Percentiles rank a stretch among this genome's conserved stretches.
phyloP scores from a whole-genome alignment of 2,113 vertebrate species.

The Rhadina sibilatrix region DNA sequence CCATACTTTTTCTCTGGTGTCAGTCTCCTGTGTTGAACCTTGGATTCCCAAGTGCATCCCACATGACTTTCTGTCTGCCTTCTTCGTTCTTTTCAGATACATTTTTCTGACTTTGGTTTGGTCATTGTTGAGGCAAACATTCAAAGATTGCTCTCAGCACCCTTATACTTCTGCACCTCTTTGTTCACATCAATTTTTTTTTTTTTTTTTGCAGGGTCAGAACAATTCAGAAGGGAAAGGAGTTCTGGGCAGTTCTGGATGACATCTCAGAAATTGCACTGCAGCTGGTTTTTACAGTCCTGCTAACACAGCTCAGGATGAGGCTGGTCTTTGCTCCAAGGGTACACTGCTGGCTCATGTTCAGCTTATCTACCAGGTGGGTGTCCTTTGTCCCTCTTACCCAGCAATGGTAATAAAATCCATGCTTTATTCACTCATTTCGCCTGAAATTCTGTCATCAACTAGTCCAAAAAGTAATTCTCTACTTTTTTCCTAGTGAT shows the following conservation, averaged over 20 bases:
- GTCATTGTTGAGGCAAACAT: fast-evolving
- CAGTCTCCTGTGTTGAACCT: neutral
- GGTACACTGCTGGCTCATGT: neutral
- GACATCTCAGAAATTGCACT: neutral
- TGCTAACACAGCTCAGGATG: neutral
- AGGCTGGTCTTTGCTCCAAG: neutral
- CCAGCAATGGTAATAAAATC: neutral
- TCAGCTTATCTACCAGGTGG: neutral
- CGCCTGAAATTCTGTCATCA: neutral
- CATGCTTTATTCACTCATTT: neutral
- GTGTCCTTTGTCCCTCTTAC: neutral
- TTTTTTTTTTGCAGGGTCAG: neutral
- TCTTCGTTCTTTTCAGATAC: neutral
- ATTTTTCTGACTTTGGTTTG: neutral
- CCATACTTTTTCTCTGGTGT: neutral
- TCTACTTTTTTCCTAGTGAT: neutral
- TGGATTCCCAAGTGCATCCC: neutral
- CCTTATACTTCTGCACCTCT: neutral
- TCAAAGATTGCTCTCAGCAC: neutral
- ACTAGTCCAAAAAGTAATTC: neutral
- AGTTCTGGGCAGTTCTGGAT: neutral
- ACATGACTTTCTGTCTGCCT: neutral
- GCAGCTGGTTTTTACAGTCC: neutral
- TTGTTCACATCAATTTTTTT: neutral
- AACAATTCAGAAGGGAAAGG: neutral